phyloP scores from a whole-genome alignment of 1,140 invertebrate species.

The Agrilus planipennis region DNA sequence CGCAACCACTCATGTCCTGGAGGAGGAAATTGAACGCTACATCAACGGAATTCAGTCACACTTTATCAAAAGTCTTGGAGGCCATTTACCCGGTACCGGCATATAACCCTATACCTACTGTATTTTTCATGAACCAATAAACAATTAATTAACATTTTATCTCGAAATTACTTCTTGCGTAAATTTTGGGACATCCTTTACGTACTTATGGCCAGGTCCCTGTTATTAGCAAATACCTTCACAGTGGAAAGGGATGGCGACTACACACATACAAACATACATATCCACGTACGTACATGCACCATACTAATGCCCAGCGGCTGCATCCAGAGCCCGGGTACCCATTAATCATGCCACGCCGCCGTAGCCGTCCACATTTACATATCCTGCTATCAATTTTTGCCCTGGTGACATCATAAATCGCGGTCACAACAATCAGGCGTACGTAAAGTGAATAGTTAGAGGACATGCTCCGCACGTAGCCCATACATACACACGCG shows the following conservation, averaged over 20 bases:
- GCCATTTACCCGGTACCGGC: no score
- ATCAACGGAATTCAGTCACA: conserved; percentile 1
- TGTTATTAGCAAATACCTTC: no score
- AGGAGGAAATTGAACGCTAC: background rate
- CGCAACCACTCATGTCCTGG: background rate
- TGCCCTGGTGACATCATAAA: conserved; percentile 24
- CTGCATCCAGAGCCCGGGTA: conserved; percentile 25
- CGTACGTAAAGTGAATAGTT: conserved; percentile 9
- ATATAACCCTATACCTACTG: no score
- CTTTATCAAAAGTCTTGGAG: background rate
- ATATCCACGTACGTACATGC: no score
- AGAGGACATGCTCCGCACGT: conserved; percentile 7
- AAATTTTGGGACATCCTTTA: background rate
- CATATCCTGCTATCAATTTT: conserved; percentile 26
- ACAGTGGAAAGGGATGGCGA: no score
- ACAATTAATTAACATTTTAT: background rate
- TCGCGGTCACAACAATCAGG: conserved; percentile 20
- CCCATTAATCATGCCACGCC: conserved; percentile 19
- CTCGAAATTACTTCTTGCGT: background rate
- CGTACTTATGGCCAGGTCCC: no score
- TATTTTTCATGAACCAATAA: background rate
- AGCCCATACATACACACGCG: no score
- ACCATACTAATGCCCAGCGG: no score
- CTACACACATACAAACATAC: no score
- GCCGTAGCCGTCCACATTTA: conserved; percentile 21